Base-by-base conservation (phyloP, 2,888 invertebrate species). In the Nephrotoma appendiculata region DNA sequence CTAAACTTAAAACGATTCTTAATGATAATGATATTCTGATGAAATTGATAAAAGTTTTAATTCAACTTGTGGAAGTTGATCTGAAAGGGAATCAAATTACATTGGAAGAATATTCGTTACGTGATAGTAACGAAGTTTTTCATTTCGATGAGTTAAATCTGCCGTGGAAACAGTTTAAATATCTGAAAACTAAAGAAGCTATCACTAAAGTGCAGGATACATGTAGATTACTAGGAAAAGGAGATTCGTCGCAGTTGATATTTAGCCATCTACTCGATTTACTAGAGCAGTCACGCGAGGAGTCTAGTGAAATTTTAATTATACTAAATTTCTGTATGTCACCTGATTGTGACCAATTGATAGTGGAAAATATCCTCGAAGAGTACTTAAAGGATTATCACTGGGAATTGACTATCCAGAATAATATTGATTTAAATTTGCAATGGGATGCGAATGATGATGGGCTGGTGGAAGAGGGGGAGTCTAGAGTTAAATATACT, bases 81-180 rank as follows among this genome's bases (percentile, higher is more conserved):
- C 91, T 89, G 88, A 44, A 31, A 42, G 90, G 90, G 19, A 89
- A 91, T 31, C 90, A 93, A 86, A 92, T 93, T 45, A 89, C 94
- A 48, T 91, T 93, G 43, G 93, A 94, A 88, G 94, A 94, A 87
- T 90, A 91, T 87, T 88, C 91, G 0, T 87, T 91, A 11, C 89
- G 90, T 6, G 87, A 88, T 90, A 92, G 92, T 88, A 90, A 92
- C 45, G 91, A 93, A 86, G 89, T 90, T 87, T 88, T 89, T 31
- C 88, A 90, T 6, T 90, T 91, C 87, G 88, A 89, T 12, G 52
- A 86, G n/a, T 86, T 87, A 1, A 90, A 90, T 86, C 90, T 92
- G 3, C 93, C 94, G 0, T 96, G 96, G 96, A 93, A 94, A 87
- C 91, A 92, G 86, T 94, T 95, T 87, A 93, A 93, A 87, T 93